Conservation (phyloP, 2,113 vertebrate genomes). For the Romanogobio albipinnatus region DNA sequence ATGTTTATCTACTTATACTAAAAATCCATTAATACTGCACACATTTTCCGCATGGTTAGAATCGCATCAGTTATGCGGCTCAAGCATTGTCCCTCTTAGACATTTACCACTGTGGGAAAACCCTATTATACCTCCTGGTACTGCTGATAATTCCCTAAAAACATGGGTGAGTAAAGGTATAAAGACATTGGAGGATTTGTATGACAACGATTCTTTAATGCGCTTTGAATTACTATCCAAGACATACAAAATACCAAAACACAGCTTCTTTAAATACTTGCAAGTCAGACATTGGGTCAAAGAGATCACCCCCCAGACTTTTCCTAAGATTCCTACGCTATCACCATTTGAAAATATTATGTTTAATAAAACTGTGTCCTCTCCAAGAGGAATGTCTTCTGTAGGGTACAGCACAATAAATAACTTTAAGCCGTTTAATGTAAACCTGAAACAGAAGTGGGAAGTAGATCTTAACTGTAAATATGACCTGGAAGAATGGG, state of each 20-base stretch:
- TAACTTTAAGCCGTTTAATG: background rate
- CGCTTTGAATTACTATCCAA: background rate
- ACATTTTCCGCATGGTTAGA: too few relatives aligned
- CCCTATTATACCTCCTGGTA: too few relatives aligned
- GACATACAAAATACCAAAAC: background rate
- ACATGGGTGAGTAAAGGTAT: too few relatives aligned
- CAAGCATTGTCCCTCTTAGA: too few relatives aligned
- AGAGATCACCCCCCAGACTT: background rate
- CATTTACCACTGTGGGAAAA: too few relatives aligned
- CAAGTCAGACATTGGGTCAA: slow-evolving; percentile 13
- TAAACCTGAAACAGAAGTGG: background rate
- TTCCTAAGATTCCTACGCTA: background rate
- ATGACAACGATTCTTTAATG: background rate
- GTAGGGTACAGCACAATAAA: background rate
- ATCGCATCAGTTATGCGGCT: too few relatives aligned
- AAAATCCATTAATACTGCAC: too few relatives aligned
- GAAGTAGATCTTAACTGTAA: background rate
- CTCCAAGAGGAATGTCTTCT: background rate
- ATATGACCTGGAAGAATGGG: background rate
- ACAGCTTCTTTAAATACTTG: background rate
- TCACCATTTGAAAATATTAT: background rate
- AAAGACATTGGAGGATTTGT: too few relatives aligned
- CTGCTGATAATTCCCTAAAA: too few relatives aligned
- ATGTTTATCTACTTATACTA: too few relatives aligned
- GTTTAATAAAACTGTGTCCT: background rate